phyloP scores from a whole-genome alignment of 1,140 invertebrate genomes.

The Manduca sexta region DNA sequence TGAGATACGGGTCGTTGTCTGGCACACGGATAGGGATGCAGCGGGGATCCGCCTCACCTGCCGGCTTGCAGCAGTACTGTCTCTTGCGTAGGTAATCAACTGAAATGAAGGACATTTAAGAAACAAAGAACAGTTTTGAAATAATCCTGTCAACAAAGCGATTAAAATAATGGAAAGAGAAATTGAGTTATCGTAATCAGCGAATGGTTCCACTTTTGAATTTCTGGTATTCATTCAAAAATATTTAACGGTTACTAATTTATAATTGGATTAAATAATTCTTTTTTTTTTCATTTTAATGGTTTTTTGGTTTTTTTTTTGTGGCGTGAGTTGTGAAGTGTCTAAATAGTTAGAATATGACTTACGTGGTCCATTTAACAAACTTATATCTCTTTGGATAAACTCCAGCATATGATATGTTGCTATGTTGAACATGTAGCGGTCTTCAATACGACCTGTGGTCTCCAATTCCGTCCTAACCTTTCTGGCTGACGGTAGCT shows the following conservation, averaged over 20 bases:
- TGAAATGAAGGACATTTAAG: conserved; percentile 14
- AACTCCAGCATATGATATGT: conserved; percentile 33
- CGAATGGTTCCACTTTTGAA: too few species aligned
- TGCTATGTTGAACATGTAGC: conserved; percentile 25
- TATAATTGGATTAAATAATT: too few species aligned
- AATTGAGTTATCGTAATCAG: too few species aligned
- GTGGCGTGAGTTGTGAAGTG: too few species aligned
- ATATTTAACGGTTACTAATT: too few species aligned
- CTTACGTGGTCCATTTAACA: conserved; percentile 33
- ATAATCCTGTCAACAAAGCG: too few species aligned
- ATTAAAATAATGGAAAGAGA: too few species aligned
- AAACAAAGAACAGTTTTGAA: background rate
- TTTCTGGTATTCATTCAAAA: too few species aligned
- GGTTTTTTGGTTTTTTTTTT: too few species aligned
- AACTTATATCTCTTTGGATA: conserved; percentile 32
- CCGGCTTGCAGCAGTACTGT: conserved; percentile 29
- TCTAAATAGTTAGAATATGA: background rate
- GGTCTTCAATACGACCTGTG: conserved; percentile 30
- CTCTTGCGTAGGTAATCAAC: conserved; percentile 32
- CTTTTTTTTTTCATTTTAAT: too few species aligned
- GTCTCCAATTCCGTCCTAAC: conserved; percentile 81
- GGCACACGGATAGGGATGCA: conserved; percentile 41
- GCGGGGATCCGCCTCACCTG: conserved; percentile 20
- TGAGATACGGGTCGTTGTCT: conserved; percentile 38
- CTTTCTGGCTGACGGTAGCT: conserved; percentile 80